A percentile compares a stretch with the other conserved stretches of the same genome.
These are phyloP conservation scores for Blennius ocellaris DNA, from an alignment of 2,113 vertebrate genomes.

Conservation along the genomic window DNA sequence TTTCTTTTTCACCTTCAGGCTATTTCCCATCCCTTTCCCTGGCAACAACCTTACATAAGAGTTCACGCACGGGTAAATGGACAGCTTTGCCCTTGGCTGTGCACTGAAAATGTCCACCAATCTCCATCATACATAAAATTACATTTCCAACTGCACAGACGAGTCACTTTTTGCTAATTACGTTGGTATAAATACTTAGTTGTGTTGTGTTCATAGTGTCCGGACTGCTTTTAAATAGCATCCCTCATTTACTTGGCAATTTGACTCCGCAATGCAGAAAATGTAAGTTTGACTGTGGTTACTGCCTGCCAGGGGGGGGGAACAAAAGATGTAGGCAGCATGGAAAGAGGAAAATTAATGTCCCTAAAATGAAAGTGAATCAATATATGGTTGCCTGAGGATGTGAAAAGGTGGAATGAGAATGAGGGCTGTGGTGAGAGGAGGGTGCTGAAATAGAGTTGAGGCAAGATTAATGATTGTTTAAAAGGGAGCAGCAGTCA, in stretches of 20 bases:
- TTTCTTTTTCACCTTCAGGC: constrained; percentile 6
- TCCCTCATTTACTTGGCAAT: constrained; percentile 6
- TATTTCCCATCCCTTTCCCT: constrained; percentile 27
- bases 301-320: constrained; percentile 29
- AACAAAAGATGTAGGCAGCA: constrained; percentile 36
- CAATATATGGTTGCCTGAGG: constrained; percentile 67
- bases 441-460: constrained; percentile 39
- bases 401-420: constrained; percentile 57
- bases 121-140: neutral
- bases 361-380: constrained; percentile 63
- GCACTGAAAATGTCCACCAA: constrained; percentile 11
- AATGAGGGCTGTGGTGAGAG: constrained; percentile 12
- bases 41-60: constrained; percentile 46
- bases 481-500: constrained; percentile 66
- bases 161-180: too few relatives aligned
- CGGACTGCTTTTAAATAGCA: neutral
- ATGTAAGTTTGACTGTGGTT: constrained; percentile 10
- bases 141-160: too few relatives aligned
- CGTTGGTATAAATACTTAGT: neutral
- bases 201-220: neutral
- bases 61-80: constrained; percentile 22
- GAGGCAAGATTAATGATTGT: constrained; percentile 63
- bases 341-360: constrained; percentile 61
- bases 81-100: constrained; percentile 2
- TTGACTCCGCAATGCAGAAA: constrained; percentile 13